These are phyloP conservation scores for Scaptomyza flava DNA, from an alignment of 2,888 invertebrate species.

Conservation along the genomic window DNA sequence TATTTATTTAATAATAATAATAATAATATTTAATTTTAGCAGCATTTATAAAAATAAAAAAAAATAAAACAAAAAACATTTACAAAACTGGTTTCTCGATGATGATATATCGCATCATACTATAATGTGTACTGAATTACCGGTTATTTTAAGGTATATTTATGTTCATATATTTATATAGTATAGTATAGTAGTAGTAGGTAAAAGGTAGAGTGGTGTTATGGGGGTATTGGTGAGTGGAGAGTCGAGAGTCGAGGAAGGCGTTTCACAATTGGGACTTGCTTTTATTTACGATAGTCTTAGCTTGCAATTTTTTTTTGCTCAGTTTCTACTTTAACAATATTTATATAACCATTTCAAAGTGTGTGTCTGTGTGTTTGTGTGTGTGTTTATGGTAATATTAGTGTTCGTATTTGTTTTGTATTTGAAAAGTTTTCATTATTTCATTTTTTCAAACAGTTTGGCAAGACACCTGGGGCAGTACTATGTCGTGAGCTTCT, in stretches of 20 bases:
- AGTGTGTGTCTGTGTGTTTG: constrained; percentile 20
- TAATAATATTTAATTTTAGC: constrained; percentile 32
- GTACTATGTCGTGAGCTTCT: no score
- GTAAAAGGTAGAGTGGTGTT: constrained; percentile 2
- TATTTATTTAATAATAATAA: constrained; percentile 41
- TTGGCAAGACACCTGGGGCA: no score
- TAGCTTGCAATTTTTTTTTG: constrained; percentile 22
- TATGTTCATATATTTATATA: constrained; percentile 10
- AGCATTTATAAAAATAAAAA: constrained; percentile 23
- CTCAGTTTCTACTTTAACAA: constrained; percentile 46
- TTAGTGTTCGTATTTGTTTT: constrained; percentile 26
- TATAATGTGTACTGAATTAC: constrained; percentile 41
- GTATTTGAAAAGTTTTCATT: no score
- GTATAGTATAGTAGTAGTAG: background rate
- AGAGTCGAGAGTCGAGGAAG: background rate
- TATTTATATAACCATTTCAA: constrained; percentile 24
- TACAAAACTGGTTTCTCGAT: constrained; percentile 50
- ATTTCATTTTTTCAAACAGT: no score
- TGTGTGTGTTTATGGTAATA: constrained; percentile 8
- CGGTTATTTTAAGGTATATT: constrained; percentile 8
- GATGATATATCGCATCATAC: constrained; percentile 22
- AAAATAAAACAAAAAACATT: constrained; percentile 48
- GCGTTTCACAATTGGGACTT: no score
- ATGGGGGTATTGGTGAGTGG: background rate
- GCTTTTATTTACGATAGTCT: constrained; percentile 20